Evolutionary conservation across 2,113 vertebrate genomes (phyloP).

Genomic region (Scophthalmus maximus): DNA sequence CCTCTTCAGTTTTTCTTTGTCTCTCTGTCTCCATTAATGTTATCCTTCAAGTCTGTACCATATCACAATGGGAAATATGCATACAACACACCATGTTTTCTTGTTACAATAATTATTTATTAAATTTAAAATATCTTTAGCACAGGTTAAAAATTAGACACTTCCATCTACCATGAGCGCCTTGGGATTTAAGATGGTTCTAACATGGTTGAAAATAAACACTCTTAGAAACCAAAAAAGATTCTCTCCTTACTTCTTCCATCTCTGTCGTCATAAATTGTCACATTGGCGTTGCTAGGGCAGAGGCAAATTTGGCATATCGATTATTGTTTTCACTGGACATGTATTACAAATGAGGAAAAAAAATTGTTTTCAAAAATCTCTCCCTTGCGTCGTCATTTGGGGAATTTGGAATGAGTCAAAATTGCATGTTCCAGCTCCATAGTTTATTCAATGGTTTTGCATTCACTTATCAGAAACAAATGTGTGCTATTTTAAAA

Average conservation of each 20-base stretch:
- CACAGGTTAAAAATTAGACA: constrained; percentile 87
- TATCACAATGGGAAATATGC: neutral
- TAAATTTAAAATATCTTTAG: constrained; percentile 88
- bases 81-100: constrained; percentile 56
- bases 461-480: constrained; percentile 53
- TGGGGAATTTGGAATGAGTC: constrained; percentile 54
- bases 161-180: constrained; percentile 81
- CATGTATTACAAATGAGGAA: constrained; percentile 40
- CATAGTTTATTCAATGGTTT: constrained; percentile 33
- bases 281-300: constrained; percentile 72
- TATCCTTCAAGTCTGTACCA: neutral
- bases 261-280: constrained; percentile 55
- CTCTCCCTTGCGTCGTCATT: constrained; percentile 48
- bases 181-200: constrained; percentile 74
- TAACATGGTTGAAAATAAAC: constrained; percentile 83
- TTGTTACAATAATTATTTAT: constrained; percentile 88
- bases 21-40: constrained; percentile 7
- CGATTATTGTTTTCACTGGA: constrained; percentile 53
- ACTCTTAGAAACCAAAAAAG: constrained; percentile 74
- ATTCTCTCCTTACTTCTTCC: constrained; percentile 51
- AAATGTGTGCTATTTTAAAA: constrained; percentile 56
- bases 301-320: constrained; percentile 79
- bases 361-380: constrained; percentile 37
- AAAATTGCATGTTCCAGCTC: constrained; percentile 54
- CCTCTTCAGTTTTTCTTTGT: constrained; percentile 6